Conservation (phyloP, 2,113 vertebrate genomes). For the Platichthys flesus region DNA sequence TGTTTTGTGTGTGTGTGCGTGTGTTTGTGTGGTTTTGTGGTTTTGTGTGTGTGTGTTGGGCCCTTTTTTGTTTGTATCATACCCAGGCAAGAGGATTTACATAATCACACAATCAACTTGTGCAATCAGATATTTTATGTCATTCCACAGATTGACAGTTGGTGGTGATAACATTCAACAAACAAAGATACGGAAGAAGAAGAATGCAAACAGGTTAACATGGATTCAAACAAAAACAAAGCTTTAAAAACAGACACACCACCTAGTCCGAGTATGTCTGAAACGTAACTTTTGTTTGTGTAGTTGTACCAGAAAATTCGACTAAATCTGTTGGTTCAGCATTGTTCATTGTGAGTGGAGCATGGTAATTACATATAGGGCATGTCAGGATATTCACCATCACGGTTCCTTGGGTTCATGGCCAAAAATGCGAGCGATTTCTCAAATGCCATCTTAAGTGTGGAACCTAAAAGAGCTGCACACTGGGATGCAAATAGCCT, state of each 20-base stretch:
- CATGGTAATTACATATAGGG: constrained; percentile 15
- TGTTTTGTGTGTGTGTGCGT: neutral
- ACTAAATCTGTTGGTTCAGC: neutral
- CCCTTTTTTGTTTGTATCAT: no score
- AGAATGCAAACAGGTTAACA: neutral
- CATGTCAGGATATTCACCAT: constrained; percentile 9
- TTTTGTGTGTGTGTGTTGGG: neutral
- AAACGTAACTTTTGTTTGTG: neutral
- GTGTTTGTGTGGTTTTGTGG: no score
- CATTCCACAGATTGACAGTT: neutral
- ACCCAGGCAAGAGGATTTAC: neutral
- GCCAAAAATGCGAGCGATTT: constrained; percentile 52
- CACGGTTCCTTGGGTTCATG: constrained; percentile 25
- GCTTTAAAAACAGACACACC: neutral
- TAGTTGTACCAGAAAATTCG: neutral
- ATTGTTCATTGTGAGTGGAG: neutral
- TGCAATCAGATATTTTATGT: neutral
- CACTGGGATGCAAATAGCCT: constrained; percentile 65
- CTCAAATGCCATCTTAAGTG: constrained; percentile 37
- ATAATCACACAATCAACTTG: neutral
- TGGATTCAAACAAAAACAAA: neutral
- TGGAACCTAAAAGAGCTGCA: constrained; percentile 30
- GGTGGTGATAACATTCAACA: neutral
- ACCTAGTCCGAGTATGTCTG: neutral
- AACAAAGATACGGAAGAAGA: neutral